Conservation (phyloP, 2,888 invertebrate genomes). For the Epinotia ramella region DNA sequence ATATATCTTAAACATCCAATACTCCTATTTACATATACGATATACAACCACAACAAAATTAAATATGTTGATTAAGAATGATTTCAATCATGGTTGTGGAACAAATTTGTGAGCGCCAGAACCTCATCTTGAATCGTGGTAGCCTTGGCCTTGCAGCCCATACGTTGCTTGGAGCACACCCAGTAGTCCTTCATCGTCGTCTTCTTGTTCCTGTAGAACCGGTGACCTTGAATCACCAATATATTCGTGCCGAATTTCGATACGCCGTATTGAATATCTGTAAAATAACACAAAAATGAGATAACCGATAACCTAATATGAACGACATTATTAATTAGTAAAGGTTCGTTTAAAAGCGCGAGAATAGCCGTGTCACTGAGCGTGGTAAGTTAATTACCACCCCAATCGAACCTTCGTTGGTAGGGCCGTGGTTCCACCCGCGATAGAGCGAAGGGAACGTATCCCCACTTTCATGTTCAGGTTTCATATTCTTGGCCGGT, state of each 20-base stretch:
- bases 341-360: background rate
- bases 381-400: background rate
- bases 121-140: conserved; percentile 15
- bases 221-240: conserved; percentile 45
- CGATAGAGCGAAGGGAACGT: background rate
- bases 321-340: background rate
- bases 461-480: too few relatives aligned
- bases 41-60: background rate
- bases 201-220: conserved; percentile 50
- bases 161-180: conserved; percentile 51
- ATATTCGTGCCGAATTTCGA: conserved; percentile 26
- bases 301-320: background rate
- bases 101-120: conserved; percentile 5
- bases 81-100: conserved; percentile 20
- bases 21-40: background rate
- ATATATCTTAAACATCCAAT: background rate
- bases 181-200: conserved; percentile 54
- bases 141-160: conserved; percentile 25
- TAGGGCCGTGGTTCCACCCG: background rate
- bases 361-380: background rate
- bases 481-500: too few relatives aligned
- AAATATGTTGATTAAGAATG: background rate
- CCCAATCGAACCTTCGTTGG: background rate
- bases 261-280: background rate
- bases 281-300: background rate